A percentile compares a stretch with the other conserved stretches of the same genome.
Evolutionary conservation across 2,797 vertebrate genomes (phyloP).

Genomic region (Austrolebias charrua): DNA sequence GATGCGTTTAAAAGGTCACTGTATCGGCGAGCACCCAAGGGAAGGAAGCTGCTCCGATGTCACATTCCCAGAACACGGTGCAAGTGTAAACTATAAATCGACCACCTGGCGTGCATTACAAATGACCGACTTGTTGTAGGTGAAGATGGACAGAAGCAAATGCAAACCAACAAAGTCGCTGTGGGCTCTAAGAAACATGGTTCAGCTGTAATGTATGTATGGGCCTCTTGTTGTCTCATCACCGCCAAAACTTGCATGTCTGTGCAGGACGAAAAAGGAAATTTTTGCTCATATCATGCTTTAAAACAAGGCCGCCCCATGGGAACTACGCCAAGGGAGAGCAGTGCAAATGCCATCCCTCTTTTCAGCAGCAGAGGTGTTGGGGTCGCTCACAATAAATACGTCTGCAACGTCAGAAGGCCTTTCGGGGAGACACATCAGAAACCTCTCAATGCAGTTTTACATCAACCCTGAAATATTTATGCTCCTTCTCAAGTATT

Average conservation of each 20-base stretch:
- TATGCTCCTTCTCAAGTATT: conserved; percentile 78
- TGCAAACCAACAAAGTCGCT: conserved; percentile 60
- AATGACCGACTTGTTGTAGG: conserved; percentile 64
- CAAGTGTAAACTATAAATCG: conserved; percentile 69
- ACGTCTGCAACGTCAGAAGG: conserved; percentile 68
- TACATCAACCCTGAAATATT: conserved; percentile 80
- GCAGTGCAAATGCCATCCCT: conserved; percentile 56
- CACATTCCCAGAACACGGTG: conserved; percentile 63
- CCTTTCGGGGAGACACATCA: conserved; percentile 71
- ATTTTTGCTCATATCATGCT: conserved; percentile 43
- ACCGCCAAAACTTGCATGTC: conserved; percentile 38
- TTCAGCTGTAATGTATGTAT: conserved; percentile 33
- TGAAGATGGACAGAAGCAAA: conserved; percentile 73
- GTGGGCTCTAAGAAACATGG: conserved; percentile 40
- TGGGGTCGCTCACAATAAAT: conserved; percentile 64
- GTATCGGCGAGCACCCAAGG: conserved; percentile 28
- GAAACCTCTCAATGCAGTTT: conserved; percentile 74
- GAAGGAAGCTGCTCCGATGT: conserved; percentile 56
- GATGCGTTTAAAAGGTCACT: conserved; percentile 60
- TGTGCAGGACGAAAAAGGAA: conserved; percentile 30
- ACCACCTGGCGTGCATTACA: conserved; percentile 72
- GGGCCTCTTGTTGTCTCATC: conserved; percentile 32
- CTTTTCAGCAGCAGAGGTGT: conserved; percentile 57
- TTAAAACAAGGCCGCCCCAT: conserved; percentile 48
- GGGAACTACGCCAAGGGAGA: conserved; percentile 54